Base-by-base conservation (phyloP, 2,888 invertebrate species). In the Synanthedon tipuliformis region DNA sequence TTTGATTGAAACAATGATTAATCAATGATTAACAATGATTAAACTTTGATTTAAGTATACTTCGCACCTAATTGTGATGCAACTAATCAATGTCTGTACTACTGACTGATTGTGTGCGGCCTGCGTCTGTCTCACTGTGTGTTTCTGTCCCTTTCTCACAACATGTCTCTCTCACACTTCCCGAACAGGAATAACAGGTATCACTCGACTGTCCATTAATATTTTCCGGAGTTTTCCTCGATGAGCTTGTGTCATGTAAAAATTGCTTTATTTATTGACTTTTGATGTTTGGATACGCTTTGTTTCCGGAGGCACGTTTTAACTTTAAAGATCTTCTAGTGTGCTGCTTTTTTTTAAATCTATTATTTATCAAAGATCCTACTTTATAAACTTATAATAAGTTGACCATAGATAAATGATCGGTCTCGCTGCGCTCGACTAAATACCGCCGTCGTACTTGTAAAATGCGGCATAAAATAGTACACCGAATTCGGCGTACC, bases 131-230 rank as follows among this genome's bases (percentile, higher is more conserved):
- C 83, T 79, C 70, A 84, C 77, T 85, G 79, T 87, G 83, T 87
- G 85, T 87, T 85, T 87, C 73, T 86, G 84, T 83, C 80, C 82
- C 71, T 84, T 73, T 83, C 68, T 81, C 84, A 82, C 81, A 61
- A 84, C 84, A 83, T 82, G 83, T 83, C 84, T 85, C 79, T 82
- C 82, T 80, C 83, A 84, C 83, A 81, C 74, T 79, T 76, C 78
- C 74, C 71, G 74, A 74, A 69, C 85, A 87, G 87, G 87, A 83
- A 87, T 87, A 79, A 86, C 87, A 87, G 87, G 87, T 87, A 87
- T 82, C 79, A 81, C 76, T 75, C 71, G 75, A 63, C 64, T 68
- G 66, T 67, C 73, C 73, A 70, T 69, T 51, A 34, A 61, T 54
- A 58, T 63, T 73, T 71, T 71, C 67, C 68, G 70, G 61, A 65